Percentiles rank a stretch among this genome's conserved stretches.
These are phyloP conservation scores for Eurystomus gularis DNA, from an alignment of 2,113 vertebrate species.

Conservation along the genomic window DNA sequence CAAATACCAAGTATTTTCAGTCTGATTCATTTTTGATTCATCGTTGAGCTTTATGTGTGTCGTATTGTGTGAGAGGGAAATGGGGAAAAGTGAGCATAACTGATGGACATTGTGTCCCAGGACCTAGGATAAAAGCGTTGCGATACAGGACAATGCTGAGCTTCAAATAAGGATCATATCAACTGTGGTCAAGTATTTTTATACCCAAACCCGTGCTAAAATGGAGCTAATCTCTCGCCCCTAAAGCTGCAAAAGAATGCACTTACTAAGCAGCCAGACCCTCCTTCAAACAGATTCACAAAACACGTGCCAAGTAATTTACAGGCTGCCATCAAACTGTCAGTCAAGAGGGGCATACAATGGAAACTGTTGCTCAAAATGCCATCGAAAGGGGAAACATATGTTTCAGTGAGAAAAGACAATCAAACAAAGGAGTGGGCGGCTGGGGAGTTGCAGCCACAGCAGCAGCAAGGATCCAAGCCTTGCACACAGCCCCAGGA, in stretches of 20 bases:
- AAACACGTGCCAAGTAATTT: not conserved
- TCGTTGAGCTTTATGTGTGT: not conserved
- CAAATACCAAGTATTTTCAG: not conserved
- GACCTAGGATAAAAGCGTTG: not conserved
- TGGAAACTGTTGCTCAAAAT: slow-evolving; percentile 40
- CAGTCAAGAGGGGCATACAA: slow-evolving; percentile 35
- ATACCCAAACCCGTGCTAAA: not conserved
- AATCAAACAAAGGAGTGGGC: slow-evolving; percentile 41
- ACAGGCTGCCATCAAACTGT: slow-evolving; percentile 48
- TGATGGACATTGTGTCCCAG: not conserved
- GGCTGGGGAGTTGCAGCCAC: not conserved
- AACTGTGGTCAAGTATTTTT: not conserved
- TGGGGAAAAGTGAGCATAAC: not conserved
- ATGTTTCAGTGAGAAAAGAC: slow-evolving; percentile 47
- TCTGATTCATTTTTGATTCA: not conserved
- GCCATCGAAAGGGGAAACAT: not conserved
- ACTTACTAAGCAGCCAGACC: not conserved
- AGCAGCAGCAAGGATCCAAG: not conserved
- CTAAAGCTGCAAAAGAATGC: not conserved
- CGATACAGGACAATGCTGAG: not conserved
- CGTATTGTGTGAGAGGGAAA: not conserved
- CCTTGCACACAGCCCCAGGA: accelerated
- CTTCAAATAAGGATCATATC: not conserved
- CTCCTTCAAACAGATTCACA: not conserved
- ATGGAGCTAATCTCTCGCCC: not conserved